Base-by-base conservation (phyloP, 1,140 invertebrate genomes). In the Drosophila nannoptera region DNA sequence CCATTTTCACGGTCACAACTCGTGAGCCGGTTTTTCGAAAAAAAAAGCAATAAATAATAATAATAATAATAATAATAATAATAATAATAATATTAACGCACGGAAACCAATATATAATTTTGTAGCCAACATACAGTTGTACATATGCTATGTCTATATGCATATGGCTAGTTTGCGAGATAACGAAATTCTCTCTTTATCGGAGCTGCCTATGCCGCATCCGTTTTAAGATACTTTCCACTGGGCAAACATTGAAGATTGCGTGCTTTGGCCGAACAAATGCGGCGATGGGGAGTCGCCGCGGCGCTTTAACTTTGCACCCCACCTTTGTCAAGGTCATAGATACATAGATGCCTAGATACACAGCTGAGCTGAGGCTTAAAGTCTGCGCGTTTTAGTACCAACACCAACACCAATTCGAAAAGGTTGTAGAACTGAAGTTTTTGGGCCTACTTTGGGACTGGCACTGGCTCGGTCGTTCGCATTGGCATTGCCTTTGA, bases 401-500 rank as follows among this genome's bases (percentile, higher is more conserved):
- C 71, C 71, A 70, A 54, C 71, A 73, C 67, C 71, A 55, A 54
- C 71, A 73, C 67, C 71, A 55, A 54, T 70, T 70, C 59, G 60
- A 11, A 45, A 62, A 61, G 33, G 4, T 14, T 7, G 12, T 35
- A 35, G 8, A 5, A 5, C 14, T 66, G 38, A 43, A 11, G 42
- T 40, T 29, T 43, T 29, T 63, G 42, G 65, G 52, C 75, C 42
- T 75, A 82, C 78, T 73, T 83, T 75, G 29, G 63, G 68, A 52
- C 65, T 73, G 70, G 65, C 78, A 82, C 76, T 82, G n/a, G 53
- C 64, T 61, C 53, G 52, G 22, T 56, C 65, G 32, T 50, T 68
- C 52, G 58, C 76, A 67, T 75, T 61, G 65, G 45, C 70, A 61
- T 69, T 53, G 65, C 52, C 58, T 69, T 80, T 84, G 52, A 84